Conservation (phyloP, 2,888 invertebrate species). For the Drosophila greeni region DNA sequence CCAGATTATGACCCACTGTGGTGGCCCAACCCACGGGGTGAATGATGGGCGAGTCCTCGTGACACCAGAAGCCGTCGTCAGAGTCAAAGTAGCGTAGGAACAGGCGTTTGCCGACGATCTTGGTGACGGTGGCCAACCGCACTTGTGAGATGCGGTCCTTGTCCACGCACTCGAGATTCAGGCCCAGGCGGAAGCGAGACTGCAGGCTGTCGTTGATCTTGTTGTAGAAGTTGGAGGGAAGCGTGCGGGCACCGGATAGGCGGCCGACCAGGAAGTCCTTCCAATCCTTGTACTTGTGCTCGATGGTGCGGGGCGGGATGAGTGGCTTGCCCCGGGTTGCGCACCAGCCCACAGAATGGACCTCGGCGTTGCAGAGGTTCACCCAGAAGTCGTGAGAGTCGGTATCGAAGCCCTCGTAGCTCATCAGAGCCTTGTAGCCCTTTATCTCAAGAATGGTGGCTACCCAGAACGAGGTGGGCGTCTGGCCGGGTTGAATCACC, state of each 20-base stretch:
- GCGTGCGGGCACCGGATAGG: conserved; percentile 95
- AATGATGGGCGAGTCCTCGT: conserved; percentile 95
- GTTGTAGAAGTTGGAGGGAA: conserved; percentile 94
- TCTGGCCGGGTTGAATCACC: conserved; percentile 81
- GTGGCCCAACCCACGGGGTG: conserved; percentile 99
- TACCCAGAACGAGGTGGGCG: conserved; percentile 96
- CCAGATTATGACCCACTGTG: conserved; percentile 91
- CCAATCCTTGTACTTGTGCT: conserved; percentile 96
- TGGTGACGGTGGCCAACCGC: conserved; percentile 92
- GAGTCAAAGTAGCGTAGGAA: conserved; percentile 94
- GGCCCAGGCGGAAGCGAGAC: conserved; percentile 89
- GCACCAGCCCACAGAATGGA: conserved; percentile 99
- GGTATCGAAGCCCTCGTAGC: conserved; percentile 97
- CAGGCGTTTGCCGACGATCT: conserved; percentile 94
- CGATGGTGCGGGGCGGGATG: conserved; percentile 95
- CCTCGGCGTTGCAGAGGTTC: conserved; percentile 93
- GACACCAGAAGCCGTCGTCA: conserved; percentile 97
- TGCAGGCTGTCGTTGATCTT: conserved; percentile 91
- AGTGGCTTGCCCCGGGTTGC: conserved; percentile 96
- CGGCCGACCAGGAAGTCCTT: conserved; percentile 95
- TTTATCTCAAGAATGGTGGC: conserved; percentile 94
- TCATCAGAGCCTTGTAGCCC: conserved; percentile 89
- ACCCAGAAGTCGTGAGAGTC: conserved; percentile 97
- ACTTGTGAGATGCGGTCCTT: conserved; percentile 97
- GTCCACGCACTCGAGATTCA: conserved; percentile 95